Base-by-base conservation (phyloP, 2,888 invertebrate genomes). In the Molanna angustata region DNA sequence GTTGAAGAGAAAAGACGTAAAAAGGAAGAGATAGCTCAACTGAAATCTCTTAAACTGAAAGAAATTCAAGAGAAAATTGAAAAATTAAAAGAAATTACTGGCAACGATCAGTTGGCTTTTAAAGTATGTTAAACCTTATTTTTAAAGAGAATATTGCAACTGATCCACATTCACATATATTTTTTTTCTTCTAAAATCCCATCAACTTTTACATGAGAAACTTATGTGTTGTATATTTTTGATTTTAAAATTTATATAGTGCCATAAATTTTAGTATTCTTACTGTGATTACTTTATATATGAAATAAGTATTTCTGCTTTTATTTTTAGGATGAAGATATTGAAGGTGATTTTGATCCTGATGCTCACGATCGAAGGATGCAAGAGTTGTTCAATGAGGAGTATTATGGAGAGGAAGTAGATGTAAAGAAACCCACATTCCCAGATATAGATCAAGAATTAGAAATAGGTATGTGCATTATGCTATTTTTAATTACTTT, bases 291-390 rank as follows among this genome's bases (percentile, higher is more conserved):
- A n/a, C n/a, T n/a, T n/a, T n/a, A n/a, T n/a, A n/a, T n/a, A n/a
- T n/a, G n/a, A n/a, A n/a, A n/a, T 16, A 9, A 18, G 9, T 40
- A 37, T n/a, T n/a, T n/a, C n/a, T n/a, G n/a, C 27, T 43, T 7
- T 22, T 14, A 32, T 35, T 56, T 52, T 33, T 71, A 84, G 73
- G 84, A 88, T 57, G 80, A 84, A 4, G 94, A 96, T 66, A 74
- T 97, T 13, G 92, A 96, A 46, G 87, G 83, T 2, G 94, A 94
- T 64, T 94, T 96, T 70, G 92, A 97, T 74, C 94, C 96, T 0
- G 85, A 80, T 6, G 85, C 85, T 55, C 88, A 97, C 69, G 96
- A 97, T 69, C 76, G 78, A 56, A 82, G 86, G 63, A 97, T 97
- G 96, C 78, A 83, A 61, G 80, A 86, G 64, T 71, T 94, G 40